These are phyloP conservation scores for Sanderia malayensis DNA, from an alignment of 30 jellyfish, hydroid and myxozoan species.

Conservation along the genomic window DNA sequence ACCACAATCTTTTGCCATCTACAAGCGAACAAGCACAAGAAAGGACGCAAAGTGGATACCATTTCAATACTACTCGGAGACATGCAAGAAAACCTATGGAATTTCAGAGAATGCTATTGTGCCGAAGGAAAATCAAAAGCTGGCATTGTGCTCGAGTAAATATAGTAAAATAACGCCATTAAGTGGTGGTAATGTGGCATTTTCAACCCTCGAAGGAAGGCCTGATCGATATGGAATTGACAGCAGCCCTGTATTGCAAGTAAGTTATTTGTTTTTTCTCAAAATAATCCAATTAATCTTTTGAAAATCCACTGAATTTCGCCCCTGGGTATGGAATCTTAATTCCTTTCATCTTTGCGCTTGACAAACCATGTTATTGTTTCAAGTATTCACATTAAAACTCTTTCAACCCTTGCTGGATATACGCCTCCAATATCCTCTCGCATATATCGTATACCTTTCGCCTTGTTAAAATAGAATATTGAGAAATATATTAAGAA, in stretches of 20 bases:
- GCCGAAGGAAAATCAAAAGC: slow-evolving; percentile 69
- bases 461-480: too few relatives aligned
- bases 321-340: too few relatives aligned
- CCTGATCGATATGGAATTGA: slow-evolving; percentile 91
- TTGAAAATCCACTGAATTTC: too few relatives aligned
- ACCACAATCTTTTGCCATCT: slow-evolving; percentile 94
- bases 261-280: neutral
- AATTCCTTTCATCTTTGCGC: too few relatives aligned
- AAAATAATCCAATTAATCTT: too few relatives aligned
- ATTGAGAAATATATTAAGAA: too few relatives aligned
- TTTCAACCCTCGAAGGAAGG: slow-evolving; percentile 86
- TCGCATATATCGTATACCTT: too few relatives aligned
- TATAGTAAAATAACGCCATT: slow-evolving; percentile 88
- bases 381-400: too few relatives aligned
- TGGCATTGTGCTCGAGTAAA: slow-evolving; percentile 88
- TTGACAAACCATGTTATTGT: too few relatives aligned
- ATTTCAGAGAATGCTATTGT: slow-evolving; percentile 64
- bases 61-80: slow-evolving; percentile 81
- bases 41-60: slow-evolving; percentile 87
- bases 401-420: too few relatives aligned
- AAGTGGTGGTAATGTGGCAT: slow-evolving; percentile 96
- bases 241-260: slow-evolving; percentile 85
- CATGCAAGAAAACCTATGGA: slow-evolving; percentile 78
- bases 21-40: slow-evolving; percentile 67
- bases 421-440: too few relatives aligned